phyloP scores from a whole-genome alignment of 1,140 invertebrate species.

The Drosophila guanche region DNA sequence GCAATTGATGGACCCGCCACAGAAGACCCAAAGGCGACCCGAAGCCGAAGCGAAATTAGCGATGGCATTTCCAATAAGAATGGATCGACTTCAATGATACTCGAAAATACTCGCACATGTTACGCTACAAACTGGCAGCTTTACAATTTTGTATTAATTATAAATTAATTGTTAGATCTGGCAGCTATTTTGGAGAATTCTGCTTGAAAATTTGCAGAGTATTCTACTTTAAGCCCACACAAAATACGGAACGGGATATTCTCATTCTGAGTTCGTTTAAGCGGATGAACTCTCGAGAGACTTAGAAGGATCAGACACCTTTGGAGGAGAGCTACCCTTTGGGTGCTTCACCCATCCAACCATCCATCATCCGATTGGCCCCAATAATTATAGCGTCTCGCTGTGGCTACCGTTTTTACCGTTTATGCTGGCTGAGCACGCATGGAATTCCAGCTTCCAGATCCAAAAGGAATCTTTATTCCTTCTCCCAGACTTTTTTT shows the following conservation, averaged over 20 bases:
- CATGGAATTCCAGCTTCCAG: slow-evolving; percentile 60
- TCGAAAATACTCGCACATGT: too few species aligned
- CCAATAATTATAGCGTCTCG: slow-evolving; percentile 61
- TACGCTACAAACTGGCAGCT: neutral
- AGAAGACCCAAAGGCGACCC: slow-evolving; percentile 12
- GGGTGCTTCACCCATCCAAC: slow-evolving; percentile 4
- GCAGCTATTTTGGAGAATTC: too few species aligned
- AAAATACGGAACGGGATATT: too few species aligned
- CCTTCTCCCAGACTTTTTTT: slow-evolving; percentile 2
- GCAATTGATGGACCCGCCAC: slow-evolving; percentile 42
- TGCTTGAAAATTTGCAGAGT: too few species aligned
- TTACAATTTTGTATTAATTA: too few species aligned
- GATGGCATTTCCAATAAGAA: slow-evolving; percentile 38
- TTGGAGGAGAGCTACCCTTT: neutral
- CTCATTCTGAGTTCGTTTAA: too few species aligned
- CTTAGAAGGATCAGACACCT: too few species aligned
- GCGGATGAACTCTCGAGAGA: too few species aligned
- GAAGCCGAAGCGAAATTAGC: slow-evolving; percentile 48
- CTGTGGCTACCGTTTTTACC: slow-evolving; percentile 71
- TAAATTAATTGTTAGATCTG: too few species aligned
- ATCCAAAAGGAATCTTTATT: neutral
- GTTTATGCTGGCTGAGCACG: slow-evolving; percentile 65
- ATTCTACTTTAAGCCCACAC: too few species aligned
- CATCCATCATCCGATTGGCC: slow-evolving; percentile 21
- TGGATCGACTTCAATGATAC: slow-evolving; percentile 30